Conservation (phyloP, 2,888 invertebrate species). For the Cheilosia vulpina region DNA sequence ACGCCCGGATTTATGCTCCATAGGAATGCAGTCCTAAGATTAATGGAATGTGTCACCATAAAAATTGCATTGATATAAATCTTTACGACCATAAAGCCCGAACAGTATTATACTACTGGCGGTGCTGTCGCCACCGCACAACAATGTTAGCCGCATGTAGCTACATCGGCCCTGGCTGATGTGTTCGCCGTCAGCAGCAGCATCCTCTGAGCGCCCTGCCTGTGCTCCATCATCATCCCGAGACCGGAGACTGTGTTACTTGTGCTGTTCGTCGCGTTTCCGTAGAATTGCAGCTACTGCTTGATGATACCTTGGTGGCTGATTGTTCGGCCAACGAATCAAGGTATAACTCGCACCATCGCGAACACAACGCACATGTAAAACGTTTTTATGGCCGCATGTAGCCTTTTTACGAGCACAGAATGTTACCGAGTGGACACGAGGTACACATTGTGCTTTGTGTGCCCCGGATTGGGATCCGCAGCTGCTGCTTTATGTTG, state of each 20-base stretch:
- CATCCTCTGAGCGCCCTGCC: background rate
- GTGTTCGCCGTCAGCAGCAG: background rate
- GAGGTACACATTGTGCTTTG: slow-evolving; percentile 1
- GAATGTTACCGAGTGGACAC: slow-evolving; percentile 1
- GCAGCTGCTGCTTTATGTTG: slow-evolving; percentile 67
- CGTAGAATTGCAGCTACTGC: slow-evolving; percentile 31
- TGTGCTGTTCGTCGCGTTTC: slow-evolving; percentile 16
- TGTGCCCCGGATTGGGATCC: slow-evolving; percentile 39
- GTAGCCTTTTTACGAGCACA: slow-evolving; percentile 58
- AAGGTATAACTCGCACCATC: slow-evolving; percentile 41
- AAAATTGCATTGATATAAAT: slow-evolving; percentile 71
- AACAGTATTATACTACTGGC: slow-evolving; percentile 12
- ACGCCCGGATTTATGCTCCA: slow-evolving; percentile 32
- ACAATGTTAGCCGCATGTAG: slow-evolving; percentile 55
- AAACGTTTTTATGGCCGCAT: slow-evolving; percentile 64
- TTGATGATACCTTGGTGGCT: slow-evolving; percentile 68
- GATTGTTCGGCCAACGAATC: slow-evolving; percentile 39
- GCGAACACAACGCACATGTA: slow-evolving; percentile 66
- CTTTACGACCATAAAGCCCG: slow-evolving; percentile 56
- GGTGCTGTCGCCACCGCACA: slow-evolving; percentile 16
- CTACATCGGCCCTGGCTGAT: slow-evolving; percentile 33
- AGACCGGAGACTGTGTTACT: slow-evolving; percentile 38
- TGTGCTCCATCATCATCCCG: slow-evolving; percentile 35
- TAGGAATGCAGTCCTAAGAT: slow-evolving; percentile 56
- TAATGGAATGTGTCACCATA: slow-evolving; percentile 74